Evolutionary conservation across 2,797 vertebrate species (phyloP), one percentile per base, ranked within the genome.

Genomic region (Muscicapa striata): DNA sequence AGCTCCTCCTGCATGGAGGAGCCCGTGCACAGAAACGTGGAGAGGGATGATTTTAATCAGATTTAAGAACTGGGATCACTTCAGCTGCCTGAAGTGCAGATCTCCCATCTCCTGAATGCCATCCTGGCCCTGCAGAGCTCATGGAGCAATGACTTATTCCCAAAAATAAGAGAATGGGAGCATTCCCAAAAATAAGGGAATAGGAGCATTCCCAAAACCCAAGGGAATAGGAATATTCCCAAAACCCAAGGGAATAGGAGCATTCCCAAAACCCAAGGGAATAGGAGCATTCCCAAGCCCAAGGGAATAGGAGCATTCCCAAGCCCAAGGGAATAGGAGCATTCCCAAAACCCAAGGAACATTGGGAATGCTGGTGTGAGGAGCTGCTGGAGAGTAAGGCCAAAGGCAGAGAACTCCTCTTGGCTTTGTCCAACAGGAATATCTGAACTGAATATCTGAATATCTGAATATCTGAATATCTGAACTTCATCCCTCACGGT

Each of bases 91-190:
- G 57, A 45, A 49, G 58, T 75, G 74, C 86, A 81, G 26, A 66
- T 85, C 74, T 94, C 70, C 68, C 40, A 40, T 48, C 67, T 40
- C 72, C 24, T 68, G 72, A 84, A 82, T 11, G 36, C 1, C 12
- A 63, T 63, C 80, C 93, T 84, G 61, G 84, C n/a, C 84, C 84
- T 36, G 66, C 78, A 74, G 83, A 80, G 88, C 66, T 64, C 49
- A 72, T 1, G 81, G 54, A 90, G 67, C 89, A 83, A 27, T 16
- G 41, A 70, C 55, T 75, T 80, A 26, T 87, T 76, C 77, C 89
- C 84, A 87, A 89, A 80, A 80, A 26, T 15, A 48, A 48, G 23
- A 9, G 46, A 48, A 48, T 14, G 14, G 46, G 22, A 48, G 46
- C 46, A 46, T 46, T 41, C 41, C 41, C 41, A 43, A 43, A 43